Evolutionary conservation across 2,113 vertebrate species (phyloP), one percentile per base, ranked within the genome.

Genomic region (Cebidichthys violaceus): DNA sequence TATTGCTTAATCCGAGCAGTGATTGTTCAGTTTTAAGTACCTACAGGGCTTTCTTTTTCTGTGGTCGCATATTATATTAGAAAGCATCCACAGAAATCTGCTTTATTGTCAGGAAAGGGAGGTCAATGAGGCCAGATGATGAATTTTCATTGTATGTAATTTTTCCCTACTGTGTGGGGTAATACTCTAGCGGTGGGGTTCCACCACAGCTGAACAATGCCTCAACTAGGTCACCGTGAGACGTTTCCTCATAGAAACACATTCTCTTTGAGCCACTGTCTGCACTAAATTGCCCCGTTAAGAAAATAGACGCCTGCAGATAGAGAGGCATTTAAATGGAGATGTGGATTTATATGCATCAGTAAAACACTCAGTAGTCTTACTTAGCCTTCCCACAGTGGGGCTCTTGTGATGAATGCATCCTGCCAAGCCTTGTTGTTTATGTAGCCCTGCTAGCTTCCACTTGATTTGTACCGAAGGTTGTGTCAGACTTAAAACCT

Each of bases 321-420:
- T 86, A 82, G 31, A 90, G 77, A 67, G 45, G 69, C 65, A 60
- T 92, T 93, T 88, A 89, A 89, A 79, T 64, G 72, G 77, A 84
- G 78, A 89, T 82, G 85, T 84, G 84, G 84, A 88, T 91, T 89
- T 90, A 90, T 79, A 85, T 62, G 79, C 75, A 77, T 86, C 86
- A 85, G 82, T 89, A 82, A 89, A 89, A 85, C 79, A 67, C 88
- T 87, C 71, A 33, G 78, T 89, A 59, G 88, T 81, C 78, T 75
- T 75, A 50, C 83, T 84, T 77, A 69, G 81, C 62, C 86, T 78
- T 85, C 83, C 83, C 82, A 90, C 86, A 89, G 83, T 84, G 72
- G 74, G 73, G 71, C 75, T 90, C 68, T 85, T 83, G 88, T 88
- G 80, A 90, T 81, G 67, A 84, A 89, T 66, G 77, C 79, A 33